Evolutionary conservation across 2,797 vertebrate species (phyloP).

Genomic region (Cephalopachus bancanus): DNA sequence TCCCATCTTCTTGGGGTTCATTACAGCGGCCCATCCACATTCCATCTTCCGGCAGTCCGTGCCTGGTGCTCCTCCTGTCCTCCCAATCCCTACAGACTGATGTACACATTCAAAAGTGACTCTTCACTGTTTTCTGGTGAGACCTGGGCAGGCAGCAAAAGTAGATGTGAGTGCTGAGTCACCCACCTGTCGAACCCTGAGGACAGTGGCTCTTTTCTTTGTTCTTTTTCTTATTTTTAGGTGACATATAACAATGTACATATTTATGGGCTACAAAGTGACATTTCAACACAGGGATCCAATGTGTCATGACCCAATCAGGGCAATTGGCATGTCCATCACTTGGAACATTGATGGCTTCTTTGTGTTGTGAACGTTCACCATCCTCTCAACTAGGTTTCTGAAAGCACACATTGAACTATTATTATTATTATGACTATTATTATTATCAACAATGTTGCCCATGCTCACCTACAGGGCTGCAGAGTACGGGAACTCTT

Average conservation of each 20-base stretch:
- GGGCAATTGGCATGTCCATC: neutral
- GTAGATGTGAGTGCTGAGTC: neutral
- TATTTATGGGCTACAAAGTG: neutral
- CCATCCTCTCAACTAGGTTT: neutral
- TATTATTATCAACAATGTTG: neutral
- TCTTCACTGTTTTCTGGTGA: neutral
- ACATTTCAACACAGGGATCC: neutral
- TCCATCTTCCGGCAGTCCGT: neutral
- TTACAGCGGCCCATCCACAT: neutral
- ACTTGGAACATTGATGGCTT: neutral
- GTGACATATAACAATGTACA: neutral
- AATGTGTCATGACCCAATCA: neutral
- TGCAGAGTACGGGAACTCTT: neutral
- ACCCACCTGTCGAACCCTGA: neutral
- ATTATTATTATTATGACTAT: too few relatives aligned
- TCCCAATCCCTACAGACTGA: neutral
- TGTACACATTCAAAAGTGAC: neutral
- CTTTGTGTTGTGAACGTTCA: neutral
- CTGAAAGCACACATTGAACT: neutral
- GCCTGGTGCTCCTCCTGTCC: neutral
- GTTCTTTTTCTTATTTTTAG: neutral
- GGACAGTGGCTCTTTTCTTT: neutral
- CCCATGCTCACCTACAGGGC: neutral
- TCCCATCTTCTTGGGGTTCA: neutral
- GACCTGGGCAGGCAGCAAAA: neutral